phyloP scores from a whole-genome alignment of 1,140 invertebrate species.

The Bombus affinis region DNA sequence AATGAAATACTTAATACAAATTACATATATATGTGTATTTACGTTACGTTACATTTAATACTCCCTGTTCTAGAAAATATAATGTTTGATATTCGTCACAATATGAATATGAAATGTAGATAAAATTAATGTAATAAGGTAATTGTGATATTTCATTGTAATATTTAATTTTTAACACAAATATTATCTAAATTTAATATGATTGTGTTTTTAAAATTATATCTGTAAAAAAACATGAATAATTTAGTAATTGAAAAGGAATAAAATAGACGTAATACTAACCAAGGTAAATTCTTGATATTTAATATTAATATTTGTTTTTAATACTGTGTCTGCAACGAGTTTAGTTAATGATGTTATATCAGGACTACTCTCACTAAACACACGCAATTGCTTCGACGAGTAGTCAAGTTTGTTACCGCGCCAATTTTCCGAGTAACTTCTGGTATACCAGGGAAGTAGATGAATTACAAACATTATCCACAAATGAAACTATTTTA shows the following conservation, averaged over 20 bases:
- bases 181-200: neutral
- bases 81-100: neutral
- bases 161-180: neutral
- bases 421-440: neutral
- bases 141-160: neutral
- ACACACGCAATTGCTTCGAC: neutral
- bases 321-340: neutral
- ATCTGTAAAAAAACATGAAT: neutral
- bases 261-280: neutral
- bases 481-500: neutral
- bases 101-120: neutral
- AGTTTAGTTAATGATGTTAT: neutral
- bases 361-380: conserved; percentile 5
- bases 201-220: neutral
- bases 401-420: conserved; percentile 2
- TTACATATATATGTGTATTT: neutral
- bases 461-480: neutral
- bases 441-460: neutral
- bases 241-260: neutral
- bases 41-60: neutral
- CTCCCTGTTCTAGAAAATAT: neutral
- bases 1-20: neutral
- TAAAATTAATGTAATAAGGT: neutral
- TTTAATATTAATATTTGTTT: conserved; percentile 1
- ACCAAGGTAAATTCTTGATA: neutral